phyloP scores from a whole-genome alignment of 2,888 invertebrate species.

The Lumbricus terrestris region DNA sequence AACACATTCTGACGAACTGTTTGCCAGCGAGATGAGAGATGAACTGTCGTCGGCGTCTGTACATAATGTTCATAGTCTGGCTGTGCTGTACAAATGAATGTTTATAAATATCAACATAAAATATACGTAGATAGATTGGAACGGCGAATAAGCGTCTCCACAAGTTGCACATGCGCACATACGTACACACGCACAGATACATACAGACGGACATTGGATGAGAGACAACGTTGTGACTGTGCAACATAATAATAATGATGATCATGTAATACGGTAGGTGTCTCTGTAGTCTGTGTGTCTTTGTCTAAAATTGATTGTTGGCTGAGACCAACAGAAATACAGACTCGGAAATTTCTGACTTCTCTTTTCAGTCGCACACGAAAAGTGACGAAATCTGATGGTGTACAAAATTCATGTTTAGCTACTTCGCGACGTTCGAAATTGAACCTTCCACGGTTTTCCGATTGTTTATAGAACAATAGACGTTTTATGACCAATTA shows the following conservation, averaged over 20 bases:
- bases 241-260: no score
- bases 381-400: no score
- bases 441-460: no score
- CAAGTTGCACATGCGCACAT: not conserved
- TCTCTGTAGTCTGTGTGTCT: not conserved
- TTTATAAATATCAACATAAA: not conserved
- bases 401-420: no score
- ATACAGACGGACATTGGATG: no score
- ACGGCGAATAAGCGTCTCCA: not conserved
- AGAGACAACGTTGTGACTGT: not conserved
- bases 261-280: not conserved
- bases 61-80: not conserved
- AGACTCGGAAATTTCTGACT: not conserved
- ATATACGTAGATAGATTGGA: slow-evolving; percentile 3
- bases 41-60: not conserved
- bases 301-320: not conserved
- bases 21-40: not conserved
- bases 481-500: no score
- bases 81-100: not conserved
- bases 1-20: not conserved
- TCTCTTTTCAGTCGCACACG: not conserved
- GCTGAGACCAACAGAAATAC: not conserved
- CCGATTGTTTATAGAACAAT: no score
- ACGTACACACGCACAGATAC: no score
- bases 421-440: no score